Evolutionary conservation across 2,797 vertebrate species (phyloP).

Genomic region (Gymnodraco acuticeps): DNA sequence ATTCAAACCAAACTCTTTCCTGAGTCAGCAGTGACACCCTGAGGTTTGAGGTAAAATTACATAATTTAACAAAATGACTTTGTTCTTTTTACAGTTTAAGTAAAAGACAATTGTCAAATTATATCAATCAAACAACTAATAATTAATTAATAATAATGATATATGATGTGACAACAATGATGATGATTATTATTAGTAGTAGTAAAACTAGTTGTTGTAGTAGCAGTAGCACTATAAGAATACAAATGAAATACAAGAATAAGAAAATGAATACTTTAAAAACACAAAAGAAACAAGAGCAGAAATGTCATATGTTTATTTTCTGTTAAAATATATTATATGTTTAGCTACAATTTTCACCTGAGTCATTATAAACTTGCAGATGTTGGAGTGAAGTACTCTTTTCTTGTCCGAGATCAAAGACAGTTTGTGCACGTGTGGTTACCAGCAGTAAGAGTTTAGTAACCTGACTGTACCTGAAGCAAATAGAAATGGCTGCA

Average conservation of each 20-base stretch:
- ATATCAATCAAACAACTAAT: not conserved
- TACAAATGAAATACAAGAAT: not conserved
- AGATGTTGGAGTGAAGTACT: not conserved
- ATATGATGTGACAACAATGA: too few relatives aligned
- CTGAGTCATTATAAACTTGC: not conserved
- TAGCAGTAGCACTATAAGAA: not conserved
- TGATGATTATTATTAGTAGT: too few relatives aligned
- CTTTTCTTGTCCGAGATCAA: conserved; percentile 12
- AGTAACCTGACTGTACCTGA: not conserved
- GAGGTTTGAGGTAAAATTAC: conserved; percentile 49
- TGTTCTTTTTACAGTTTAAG: not conserved
- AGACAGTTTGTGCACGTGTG: not conserved
- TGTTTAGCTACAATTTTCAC: not conserved
- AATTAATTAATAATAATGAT: not conserved
- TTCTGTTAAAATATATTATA: not conserved
- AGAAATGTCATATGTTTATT: not conserved
- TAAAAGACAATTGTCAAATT: not conserved
- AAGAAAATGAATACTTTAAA: not conserved
- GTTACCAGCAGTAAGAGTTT: too few relatives aligned
- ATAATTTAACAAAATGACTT: not conserved
- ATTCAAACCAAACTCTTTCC: conserved; percentile 33
- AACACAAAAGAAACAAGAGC: not conserved
- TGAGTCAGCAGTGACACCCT: conserved; percentile 72
- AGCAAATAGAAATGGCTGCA: conserved; percentile 16
- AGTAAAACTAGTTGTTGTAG: too few relatives aligned